Percentiles rank a stretch among this genome's conserved stretches.
Conservation (phyloP, 1,140 invertebrate species). For the Apis mellifera region Amel_HAv3.1 CM009946.2:6728501-6729000, state of each 20-base stretch:
- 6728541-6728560: neutral
- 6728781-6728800: slow-evolving; percentile 84
- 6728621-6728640: too few relatives aligned
- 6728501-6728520: neutral
- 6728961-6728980: too few relatives aligned
- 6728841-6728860: slow-evolving; percentile 35
- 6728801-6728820: slow-evolving; percentile 84
- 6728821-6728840: slow-evolving; percentile 83
- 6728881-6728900: neutral
- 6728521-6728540: neutral
- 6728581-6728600: too few relatives aligned
- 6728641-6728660: neutral
- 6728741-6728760: accelerated
- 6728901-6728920: neutral
- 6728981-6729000: too few relatives aligned
- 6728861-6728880: slow-evolving; percentile 43
- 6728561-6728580: neutral
- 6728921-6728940: too few relatives aligned
- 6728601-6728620: neutral
- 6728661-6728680: neutral
- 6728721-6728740: accelerated
- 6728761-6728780: slow-evolving; percentile 81
- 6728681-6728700: neutral
- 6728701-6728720: neutral
- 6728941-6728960: too few relatives aligned